Evolutionary conservation across 2,113 vertebrate genomes (phyloP), one percentile per base, ranked within the genome.

Genomic region (Pollachius pollachius): DNA sequence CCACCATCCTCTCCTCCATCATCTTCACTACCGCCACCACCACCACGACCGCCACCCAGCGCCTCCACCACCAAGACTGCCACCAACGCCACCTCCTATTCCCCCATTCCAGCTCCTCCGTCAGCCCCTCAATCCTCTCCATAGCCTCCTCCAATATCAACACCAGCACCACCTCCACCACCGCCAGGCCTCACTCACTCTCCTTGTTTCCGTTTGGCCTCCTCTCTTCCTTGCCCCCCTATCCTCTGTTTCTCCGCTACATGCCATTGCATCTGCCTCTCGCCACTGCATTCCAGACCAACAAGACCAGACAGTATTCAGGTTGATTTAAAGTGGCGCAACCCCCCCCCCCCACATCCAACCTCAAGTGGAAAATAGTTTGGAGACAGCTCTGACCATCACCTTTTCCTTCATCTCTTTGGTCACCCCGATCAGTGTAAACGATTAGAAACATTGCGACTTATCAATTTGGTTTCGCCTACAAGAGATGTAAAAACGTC

Each of bases 281-380:
- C 72, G 73, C 73, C 52, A 64, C 67, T 67, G 68, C 84, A 87
- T 89, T 89, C 84, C 86, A 81, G 52, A 18, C 65, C 69, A 74
- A 89, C 83, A 88, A 89, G 87, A 89, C 88, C 71, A 83, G 81
- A 81, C 83, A 89, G 75, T 66, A 61, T 78, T 64, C 65, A 73
- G 58, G 70, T 63, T 80, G 79, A 83, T 84, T 84, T 83, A 83
- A 75, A 67, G 70, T 66, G 71, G 21, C 25, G 60, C 21, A 19
- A 19, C 23, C 60, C 37, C 37, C 2, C 37, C 3, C 37, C 37
- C 37, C 11, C 37, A 41, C 37, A 3, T 11, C 60, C 60, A 1
- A 18, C 12, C 13, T 25, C 60, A 76, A 71, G 74, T 69, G 72
- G 56, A n/a, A 68, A 81, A 82, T 73, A 71, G 80, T 85, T 81